Evolutionary conservation across 2,797 vertebrate species (phyloP), one percentile per base, ranked within the genome.

Genomic region (Peromyscus aztecus): DNA sequence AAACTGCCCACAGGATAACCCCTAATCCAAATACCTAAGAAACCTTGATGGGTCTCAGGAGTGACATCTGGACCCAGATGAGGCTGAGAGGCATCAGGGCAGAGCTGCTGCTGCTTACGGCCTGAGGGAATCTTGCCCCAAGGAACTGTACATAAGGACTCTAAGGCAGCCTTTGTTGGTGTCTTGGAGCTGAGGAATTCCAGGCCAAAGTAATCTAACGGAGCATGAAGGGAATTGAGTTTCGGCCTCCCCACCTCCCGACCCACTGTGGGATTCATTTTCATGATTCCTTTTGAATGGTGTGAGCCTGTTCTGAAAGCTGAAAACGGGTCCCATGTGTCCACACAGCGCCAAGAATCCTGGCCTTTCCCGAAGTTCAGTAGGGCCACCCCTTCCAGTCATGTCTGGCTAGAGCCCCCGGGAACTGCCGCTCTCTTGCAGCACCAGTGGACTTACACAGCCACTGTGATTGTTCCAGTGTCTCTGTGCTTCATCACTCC

Each of bases 231-330:
- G 91, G 94, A 97, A 73, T 27, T 84, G 86, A 81, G 57, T 91
- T 73, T 93, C 4, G 0, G 10, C 81, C 84, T 94, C 12, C 43
- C 59, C 63, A 29, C 57, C 67, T 81, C 77, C 55, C 0, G 0
- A 55, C 31, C 55, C 78, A 76, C 59, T 24, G 17, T 0, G 0
- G 78, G 85, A 93, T 81, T 93, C 69, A 87, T 94, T 95, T 96
- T 96, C 97, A 96, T 0, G 1, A 91, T 91, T 67, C n/a, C 69
- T 61, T 95, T 95, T 94, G 90, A 97, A 94, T 91, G 89, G 55
- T 34, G 81, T 57, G 52, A 97, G 84, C 84, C 57, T 37, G 94
- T 78, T 90, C 86, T 83, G 90, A 96, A 71, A 86, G 91, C 75
- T 86, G 67, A 89, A 93, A 94, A 94, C 10, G 1, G 90, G 94